Conservation (phyloP, 2,797 vertebrate species). For the Paedocypris micromegethes region DNA sequence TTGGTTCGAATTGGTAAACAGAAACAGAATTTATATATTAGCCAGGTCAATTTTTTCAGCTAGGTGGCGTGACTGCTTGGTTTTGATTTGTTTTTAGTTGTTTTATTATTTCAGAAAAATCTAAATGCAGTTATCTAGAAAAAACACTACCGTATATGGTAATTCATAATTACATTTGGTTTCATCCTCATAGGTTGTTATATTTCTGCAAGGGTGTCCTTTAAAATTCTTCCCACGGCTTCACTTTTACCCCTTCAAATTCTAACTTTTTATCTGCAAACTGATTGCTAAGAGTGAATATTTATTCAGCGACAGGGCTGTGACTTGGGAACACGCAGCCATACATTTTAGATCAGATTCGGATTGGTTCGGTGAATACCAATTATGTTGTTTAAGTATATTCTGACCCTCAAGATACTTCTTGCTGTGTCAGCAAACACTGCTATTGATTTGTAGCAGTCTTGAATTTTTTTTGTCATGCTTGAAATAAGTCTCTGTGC, state of each 20-base stretch:
- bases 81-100: no score
- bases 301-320: slow-evolving; percentile 33
- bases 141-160: neutral
- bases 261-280: slow-evolving; percentile 25
- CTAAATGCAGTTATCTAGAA: slow-evolving; percentile 1
- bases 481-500: neutral
- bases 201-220: slow-evolving; percentile 14
- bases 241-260: slow-evolving; percentile 19
- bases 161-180: slow-evolving; percentile 5
- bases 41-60: no score
- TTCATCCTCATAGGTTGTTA: slow-evolving; percentile 2
- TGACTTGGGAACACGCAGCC: slow-evolving; percentile 27
- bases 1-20: no score
- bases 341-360: slow-evolving; percentile 35
- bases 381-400: slow-evolving; percentile 22
- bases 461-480: slow-evolving; percentile 1
- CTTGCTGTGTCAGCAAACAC: slow-evolving; percentile 2
- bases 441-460: slow-evolving; percentile 1
- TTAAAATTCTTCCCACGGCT: slow-evolving; percentile 35
- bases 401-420: slow-evolving; percentile 10
- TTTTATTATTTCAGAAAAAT: no score
- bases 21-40: no score
- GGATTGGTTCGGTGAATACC: slow-evolving; percentile 31
- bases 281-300: slow-evolving; percentile 32
- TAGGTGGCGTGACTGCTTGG: no score